Evolutionary conservation across 2,888 invertebrate genomes (phyloP).

Genomic region (Taphrorychus bicolor): DNA sequence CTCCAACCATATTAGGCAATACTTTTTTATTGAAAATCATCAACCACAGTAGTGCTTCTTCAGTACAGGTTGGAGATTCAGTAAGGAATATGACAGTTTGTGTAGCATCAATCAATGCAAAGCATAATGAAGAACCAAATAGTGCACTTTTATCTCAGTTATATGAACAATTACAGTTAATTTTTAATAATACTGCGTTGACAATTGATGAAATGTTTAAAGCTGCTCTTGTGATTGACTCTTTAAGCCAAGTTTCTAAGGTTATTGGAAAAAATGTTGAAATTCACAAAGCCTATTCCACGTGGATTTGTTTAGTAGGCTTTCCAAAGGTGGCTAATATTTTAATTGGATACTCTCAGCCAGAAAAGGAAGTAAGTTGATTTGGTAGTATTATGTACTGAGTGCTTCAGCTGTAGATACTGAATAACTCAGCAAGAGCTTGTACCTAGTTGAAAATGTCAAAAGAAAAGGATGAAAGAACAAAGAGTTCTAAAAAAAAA

Average conservation of each 20-base stretch:
- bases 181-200: not conserved
- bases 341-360: not conserved
- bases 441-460: too few species aligned
- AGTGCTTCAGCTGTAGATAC: too few species aligned
- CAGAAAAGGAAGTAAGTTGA: not conserved
- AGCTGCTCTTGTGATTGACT: not conserved
- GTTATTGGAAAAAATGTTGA: not conserved
- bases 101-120: conserved; percentile 14
- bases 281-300: not conserved
- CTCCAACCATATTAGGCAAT: not conserved
- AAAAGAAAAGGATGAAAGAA: too few species aligned
- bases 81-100: conserved; percentile 16
- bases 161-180: not conserved
- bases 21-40: conserved; percentile 14
- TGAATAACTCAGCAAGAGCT: too few species aligned
- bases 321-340: not conserved
- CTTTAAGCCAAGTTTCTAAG: not conserved
- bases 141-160: not conserved
- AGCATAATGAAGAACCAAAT: not conserved
- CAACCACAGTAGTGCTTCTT: not conserved
- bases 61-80: conserved; percentile 19
- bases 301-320: not conserved
- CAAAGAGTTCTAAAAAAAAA: too few species aligned
- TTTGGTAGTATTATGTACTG: too few species aligned
- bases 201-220: not conserved